Base-by-base conservation (phyloP, 2,113 vertebrate species). In the Dendropsophus ebraccatus region DNA sequence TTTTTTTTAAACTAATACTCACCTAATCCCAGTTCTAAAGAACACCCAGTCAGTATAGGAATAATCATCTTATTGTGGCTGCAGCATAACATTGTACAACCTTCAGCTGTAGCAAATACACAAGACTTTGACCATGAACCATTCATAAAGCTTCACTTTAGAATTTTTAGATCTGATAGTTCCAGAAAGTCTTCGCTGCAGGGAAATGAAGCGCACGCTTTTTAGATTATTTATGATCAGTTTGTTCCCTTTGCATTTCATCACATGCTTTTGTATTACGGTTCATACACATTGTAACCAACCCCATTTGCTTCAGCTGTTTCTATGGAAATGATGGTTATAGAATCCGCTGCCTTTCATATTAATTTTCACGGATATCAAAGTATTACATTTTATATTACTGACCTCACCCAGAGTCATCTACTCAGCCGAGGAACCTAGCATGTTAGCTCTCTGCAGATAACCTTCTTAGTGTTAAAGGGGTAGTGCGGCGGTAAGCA, bases 261-360 rank as follows among this genome's bases (percentile, higher is more conserved):
- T 70, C 32, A 41, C 35, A 70, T 6, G 17, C 67, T 70, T 70
- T 70, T 70, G 67, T 70, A 70, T 37, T 70, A 35, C 67, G 37
- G 67, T 37, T 21, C 6, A 70, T 70, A 19, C 32, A 70, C 67
- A 70, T 37, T 37, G 30, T 37, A 37, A 70, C 21, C 37, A 32
- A 70, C 67, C 67, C 19, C 8, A 70, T 70, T 70, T 70, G 67
- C 67, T 70, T 1, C 35, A 70, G 19, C 67, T 70, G 67, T 70
- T 70, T 70, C 67, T 32, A 70, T 70, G 67, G 67, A 70, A 41
- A 70, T 70, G 8, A 70, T 17, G 37, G 19, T 41, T 41, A 37
- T 70, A 23, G 17, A 41, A 11, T 17, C 8, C 10, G 2, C 16
- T 41, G 32, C 23, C 32, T 70, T 70, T 70, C 67, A 70, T 70